Base-by-base conservation (phyloP, 1,140 invertebrate genomes). In the Lepidostoma basale region DNA sequence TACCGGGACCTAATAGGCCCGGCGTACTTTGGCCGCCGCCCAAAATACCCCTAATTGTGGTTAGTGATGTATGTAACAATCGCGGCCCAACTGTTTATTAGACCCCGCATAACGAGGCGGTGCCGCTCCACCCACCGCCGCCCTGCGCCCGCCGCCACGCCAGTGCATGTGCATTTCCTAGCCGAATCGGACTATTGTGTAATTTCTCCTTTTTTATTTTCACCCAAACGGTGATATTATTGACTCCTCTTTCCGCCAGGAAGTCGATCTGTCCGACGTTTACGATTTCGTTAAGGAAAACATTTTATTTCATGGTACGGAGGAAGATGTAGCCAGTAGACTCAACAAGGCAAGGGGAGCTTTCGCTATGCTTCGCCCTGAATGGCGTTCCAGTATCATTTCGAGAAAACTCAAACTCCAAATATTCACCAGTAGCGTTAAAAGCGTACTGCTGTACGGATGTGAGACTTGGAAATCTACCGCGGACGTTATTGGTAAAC, bases 31-130 rank as follows among this genome's bases (percentile, higher is more conserved):
- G 69, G 69, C 69, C 8, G 3, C 49, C 28, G 58, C 52, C 69
- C 69, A 71, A 71, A 71, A 71, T 66, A 64, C 69, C 65, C 69
- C 69, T 71, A 71, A 71, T 71, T 71, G 69, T 71, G 69, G 69
- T 71, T 71, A 71, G 69, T 71, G 69, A 71, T 71, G 69, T 71
- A 71, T 71, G 69, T 67, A 67, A 71, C 69, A 71, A 71, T 71
- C 69, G 64, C 33, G 26, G 60, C 64, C 59, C 69, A 67, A 67
- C 69, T 67, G 69, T 71, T 71, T 71, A 71, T 71, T 71, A 71
- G 67, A 59, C 69, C 62, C 62, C 66, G 44, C 66, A 56, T 70
- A 70, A 67, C 69, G 63, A 70, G 64, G 68, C 68, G n/a, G 54
- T 52, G 36, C n/a, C n/a, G n/a, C n/a, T n/a, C n/a, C n/a, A n/a